These are phyloP conservation scores for Ardeotis arabs DNA, from an alignment of 2,113 vertebrate genomes.

Conservation along the genomic window DNA sequence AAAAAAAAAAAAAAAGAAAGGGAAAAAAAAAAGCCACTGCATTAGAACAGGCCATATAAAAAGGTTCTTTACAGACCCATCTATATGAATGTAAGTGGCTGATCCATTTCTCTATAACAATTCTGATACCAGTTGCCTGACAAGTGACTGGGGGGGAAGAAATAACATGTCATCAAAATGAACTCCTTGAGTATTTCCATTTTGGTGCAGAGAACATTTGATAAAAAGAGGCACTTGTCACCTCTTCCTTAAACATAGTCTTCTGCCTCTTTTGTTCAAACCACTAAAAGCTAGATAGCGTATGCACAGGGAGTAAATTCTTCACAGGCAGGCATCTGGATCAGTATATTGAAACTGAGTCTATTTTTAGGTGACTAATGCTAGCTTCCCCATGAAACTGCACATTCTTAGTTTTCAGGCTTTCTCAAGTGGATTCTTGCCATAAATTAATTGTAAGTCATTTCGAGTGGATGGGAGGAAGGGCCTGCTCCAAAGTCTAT, in stretches of 20 bases:
- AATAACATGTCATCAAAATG: slow-evolving; percentile 54
- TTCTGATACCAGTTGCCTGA: slow-evolving; percentile 60
- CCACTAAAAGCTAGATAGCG: slow-evolving; percentile 43
- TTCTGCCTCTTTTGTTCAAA: slow-evolving; percentile 60
- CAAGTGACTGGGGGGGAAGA: neutral
- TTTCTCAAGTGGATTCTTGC: slow-evolving; percentile 65
- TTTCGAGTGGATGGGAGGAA: slow-evolving; percentile 46
- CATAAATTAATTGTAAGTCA: slow-evolving; percentile 64
- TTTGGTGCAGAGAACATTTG: slow-evolving; percentile 51
- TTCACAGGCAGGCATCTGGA: slow-evolving; percentile 51
- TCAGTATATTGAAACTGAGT: slow-evolving; percentile 49
- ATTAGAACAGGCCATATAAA: slow-evolving; percentile 16
- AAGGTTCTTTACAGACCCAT: slow-evolving; percentile 64
- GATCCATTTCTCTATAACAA: slow-evolving; percentile 64
- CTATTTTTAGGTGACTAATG: slow-evolving; percentile 62
- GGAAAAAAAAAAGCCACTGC: neutral
- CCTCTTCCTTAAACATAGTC: slow-evolving; percentile 65
- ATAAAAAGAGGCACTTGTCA: slow-evolving; percentile 64
- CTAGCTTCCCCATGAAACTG: slow-evolving; percentile 59
- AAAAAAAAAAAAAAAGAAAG: too few species aligned
- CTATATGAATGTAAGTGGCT: slow-evolving; percentile 65
- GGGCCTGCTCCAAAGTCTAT: slow-evolving; percentile 48
- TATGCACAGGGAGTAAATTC: slow-evolving; percentile 49
- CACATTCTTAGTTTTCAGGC: slow-evolving; percentile 45
- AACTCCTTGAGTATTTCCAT: slow-evolving; percentile 59